Conservation (phyloP, 2,797 vertebrate species). For the Characodon lateralis region DNA sequence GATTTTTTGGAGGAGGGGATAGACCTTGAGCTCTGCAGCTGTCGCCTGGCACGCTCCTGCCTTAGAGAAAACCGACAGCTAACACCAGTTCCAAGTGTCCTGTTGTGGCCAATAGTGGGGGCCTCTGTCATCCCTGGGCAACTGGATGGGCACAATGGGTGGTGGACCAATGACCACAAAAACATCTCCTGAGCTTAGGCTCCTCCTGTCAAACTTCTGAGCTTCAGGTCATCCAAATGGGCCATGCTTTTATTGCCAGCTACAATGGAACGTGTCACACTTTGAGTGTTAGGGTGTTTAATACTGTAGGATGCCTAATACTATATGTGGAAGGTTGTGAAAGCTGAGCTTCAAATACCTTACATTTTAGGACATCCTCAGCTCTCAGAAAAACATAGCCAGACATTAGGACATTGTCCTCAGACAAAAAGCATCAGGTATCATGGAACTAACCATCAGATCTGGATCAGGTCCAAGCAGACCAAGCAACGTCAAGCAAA, state of each 20-base stretch:
- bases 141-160: slow-evolving; percentile 58
- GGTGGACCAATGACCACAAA: slow-evolving; percentile 4
- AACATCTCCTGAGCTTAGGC: slow-evolving; percentile 3
- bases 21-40: slow-evolving; percentile 84
- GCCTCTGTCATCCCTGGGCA: slow-evolving; percentile 77
- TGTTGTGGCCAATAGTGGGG: slow-evolving; percentile 73
- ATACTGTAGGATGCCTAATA: not conserved
- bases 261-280: slow-evolving; percentile 43
- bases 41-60: slow-evolving; percentile 88
- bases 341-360: not conserved
- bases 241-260: slow-evolving; percentile 26
- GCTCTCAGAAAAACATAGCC: not conserved
- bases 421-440: not conserved
- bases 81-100: slow-evolving; percentile 84
- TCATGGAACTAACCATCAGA: not conserved
- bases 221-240: slow-evolving; percentile 57
- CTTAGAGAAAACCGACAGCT: slow-evolving; percentile 84
- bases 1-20: slow-evolving; percentile 62
- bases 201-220: slow-evolving; percentile 25
- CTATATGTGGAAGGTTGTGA: slow-evolving; percentile 14
- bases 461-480: not conserved
- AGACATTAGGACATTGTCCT: not conserved
- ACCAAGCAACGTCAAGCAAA: not conserved
- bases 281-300: slow-evolving; percentile 29
- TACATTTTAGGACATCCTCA: not conserved